Percentiles rank a stretch among this genome's conserved stretches.
phyloP scores from a whole-genome alignment of 2,113 vertebrate genomes.

The Thermophis baileyi region DNA sequence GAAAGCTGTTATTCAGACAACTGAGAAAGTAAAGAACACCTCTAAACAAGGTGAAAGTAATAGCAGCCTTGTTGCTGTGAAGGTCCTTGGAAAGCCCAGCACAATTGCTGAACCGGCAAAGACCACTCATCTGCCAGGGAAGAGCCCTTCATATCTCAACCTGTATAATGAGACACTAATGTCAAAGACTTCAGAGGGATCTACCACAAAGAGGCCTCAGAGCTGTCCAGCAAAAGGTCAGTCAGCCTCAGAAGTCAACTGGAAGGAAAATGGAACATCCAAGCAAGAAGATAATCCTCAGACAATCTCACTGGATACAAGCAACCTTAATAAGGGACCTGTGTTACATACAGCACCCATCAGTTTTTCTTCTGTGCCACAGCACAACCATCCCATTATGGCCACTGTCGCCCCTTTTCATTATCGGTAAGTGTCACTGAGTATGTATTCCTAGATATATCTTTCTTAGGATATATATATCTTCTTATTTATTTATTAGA shows the following conservation, averaged over 20 bases:
- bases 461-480: background rate
- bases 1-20: constrained; percentile 22
- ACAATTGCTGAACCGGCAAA: constrained; percentile 16
- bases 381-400: constrained; percentile 60
- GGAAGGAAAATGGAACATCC: background rate
- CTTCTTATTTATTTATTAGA: background rate
- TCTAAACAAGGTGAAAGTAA: constrained; percentile 17
- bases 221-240: constrained; percentile 38
- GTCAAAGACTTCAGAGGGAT: constrained; percentile 9
- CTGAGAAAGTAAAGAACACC: constrained; percentile 18
- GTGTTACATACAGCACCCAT: constrained; percentile 35
- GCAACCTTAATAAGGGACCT: constrained; percentile 14
- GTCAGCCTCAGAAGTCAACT: background rate
- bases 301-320: background rate
- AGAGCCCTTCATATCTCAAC: constrained; percentile 32
- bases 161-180: constrained; percentile 28
- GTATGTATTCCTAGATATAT: background rate
- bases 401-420: constrained; percentile 75
- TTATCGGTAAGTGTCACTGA: constrained; percentile 64
- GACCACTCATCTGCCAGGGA: constrained; percentile 23
- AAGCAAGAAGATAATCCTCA: background rate
- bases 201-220: constrained; percentile 12
- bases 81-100: background rate
- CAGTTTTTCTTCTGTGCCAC: constrained; percentile 55
- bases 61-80: constrained; percentile 21